Base-by-base conservation (phyloP, 2,113 vertebrate species). In the Acrocephalus arundinaceus region DNA sequence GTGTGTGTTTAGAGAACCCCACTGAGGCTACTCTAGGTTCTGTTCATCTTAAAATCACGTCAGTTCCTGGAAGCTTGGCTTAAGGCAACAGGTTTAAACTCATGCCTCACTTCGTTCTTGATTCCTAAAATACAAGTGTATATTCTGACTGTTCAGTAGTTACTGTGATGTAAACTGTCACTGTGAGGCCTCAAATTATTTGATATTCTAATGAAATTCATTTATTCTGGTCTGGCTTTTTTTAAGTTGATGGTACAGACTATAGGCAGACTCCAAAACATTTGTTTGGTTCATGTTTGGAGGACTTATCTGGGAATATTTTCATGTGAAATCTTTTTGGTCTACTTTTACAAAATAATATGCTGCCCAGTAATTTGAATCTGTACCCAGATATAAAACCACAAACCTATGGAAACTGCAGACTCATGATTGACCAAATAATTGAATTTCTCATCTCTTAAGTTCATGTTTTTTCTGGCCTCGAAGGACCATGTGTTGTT, bases 91-190 rank as follows among this genome's bases (percentile, higher is more conserved):
- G 23, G 16, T 85, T 58, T 67, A 57, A 61, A 45, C 31, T 85
- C 19, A 0, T 48, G 24, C 27, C 39, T 9, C 22, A 2, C n/a
- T 62, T 70, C 1, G 2, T 48, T 85, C 62, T 72, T 3, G 0
- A 23, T 71, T 85, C 39, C 13, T 63, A 16, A 82, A 66, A 18
- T 65, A 2, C 1, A 63, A 23, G 1, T 22, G 4, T 6, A 2
- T 75, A 17, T 92, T 82, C 12, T 72, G 61, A 23, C 21, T 91
- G 35, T 35, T 37, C 30, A 68, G 7, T 33, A 65, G 39, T 48
- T 46, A 27, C 23, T 87, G 49, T 51, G 39, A 65, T 35, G 23
- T 41, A n/a, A 58, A 13, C 10, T 61, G 25, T 73, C 20, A 27
- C 18, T 80, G 6, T n/a, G 72, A 70, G 37, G 11, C 79, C 79